Base-by-base conservation (phyloP, 2,888 invertebrate species). In the Incurvaria masculella region DNA sequence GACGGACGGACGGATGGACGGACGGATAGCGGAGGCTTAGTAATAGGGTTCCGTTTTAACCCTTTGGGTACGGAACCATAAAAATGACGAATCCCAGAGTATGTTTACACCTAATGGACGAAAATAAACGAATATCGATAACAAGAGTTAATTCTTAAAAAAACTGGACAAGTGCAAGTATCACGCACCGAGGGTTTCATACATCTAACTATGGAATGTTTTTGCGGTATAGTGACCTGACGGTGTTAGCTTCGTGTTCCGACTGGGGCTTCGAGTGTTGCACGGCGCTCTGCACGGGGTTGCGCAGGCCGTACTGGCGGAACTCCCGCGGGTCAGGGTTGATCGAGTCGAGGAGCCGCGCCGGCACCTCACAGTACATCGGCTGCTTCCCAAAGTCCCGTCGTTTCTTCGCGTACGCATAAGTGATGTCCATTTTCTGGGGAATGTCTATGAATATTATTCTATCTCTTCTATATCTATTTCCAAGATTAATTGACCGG, bases 201-300 rank as follows among this genome's bases (percentile, higher is more conserved):
- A n/a, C n/a, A n/a, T n/a, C n/a, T n/a, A n/a, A n/a, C n/a, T n/a
- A n/a, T n/a, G n/a, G n/a, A n/a, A n/a, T n/a, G n/a, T n/a, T 14
- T 27, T 27, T 14, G 27, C 14, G 14, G 10, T 27, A 27, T 11
- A 45, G 81, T 69, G 49, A 76, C 76, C 42, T 42, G 18, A 42
- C 8, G 47, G 89, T 89, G 61, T 88, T 88, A 21, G 82, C 74
- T 57, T 81, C 75, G 53, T 81, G 75, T 55, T 66, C 64, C 26
- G 81, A 71, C 59, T 72, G 72, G 26, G 67, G 62, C 52, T 69
- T 63, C 33, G 72, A 68, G 42, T 72, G 79, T 58, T 82, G 81
- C 23, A 75, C 71, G 46, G 64, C 65, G 45, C 69, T 69, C 47
- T 81, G 61, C 18, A 81, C 74, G 6, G 83, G 82, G 62, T 82